Percentiles rank a stretch among this genome's conserved stretches.
These are phyloP conservation scores for Mustelus asterias DNA, from an alignment of 2,113 vertebrate genomes.

Conservation along the genomic window DNA sequence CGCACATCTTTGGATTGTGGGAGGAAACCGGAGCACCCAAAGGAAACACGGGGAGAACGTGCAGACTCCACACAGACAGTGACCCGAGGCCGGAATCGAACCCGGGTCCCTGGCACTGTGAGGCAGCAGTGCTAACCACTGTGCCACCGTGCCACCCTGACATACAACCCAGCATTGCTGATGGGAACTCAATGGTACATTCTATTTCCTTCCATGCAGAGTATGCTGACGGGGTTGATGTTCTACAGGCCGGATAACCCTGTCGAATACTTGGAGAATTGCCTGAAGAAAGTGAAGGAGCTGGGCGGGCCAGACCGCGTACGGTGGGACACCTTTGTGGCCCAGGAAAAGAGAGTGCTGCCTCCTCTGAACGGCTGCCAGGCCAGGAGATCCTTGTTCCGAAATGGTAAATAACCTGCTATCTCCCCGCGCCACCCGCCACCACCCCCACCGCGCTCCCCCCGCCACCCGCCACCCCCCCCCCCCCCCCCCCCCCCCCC, in stretches of 20 bases:
- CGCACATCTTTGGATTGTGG: no score
- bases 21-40: no score
- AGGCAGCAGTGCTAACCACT: no score
- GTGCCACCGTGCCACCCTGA: no score
- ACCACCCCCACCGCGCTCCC: no score
- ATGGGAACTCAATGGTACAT: constrained; percentile 27
- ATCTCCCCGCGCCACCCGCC: neutral
- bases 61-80: no score
- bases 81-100: no score
- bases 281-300: constrained; percentile 85
- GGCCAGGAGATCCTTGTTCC: constrained; percentile 81
- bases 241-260: constrained; percentile 92
- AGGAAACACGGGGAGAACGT: no score
- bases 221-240: constrained; percentile 93
- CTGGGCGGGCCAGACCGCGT: constrained; percentile 88
- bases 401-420: constrained; percentile 71
- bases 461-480: no score
- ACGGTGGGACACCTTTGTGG: constrained; percentile 94
- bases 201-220: constrained; percentile 57
- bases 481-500: no score
- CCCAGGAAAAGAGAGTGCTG: constrained; percentile 87
- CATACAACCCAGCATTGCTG: no score
- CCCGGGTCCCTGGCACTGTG: no score
- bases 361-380: constrained; percentile 92
- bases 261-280: constrained; percentile 87